Percentiles rank a stretch among this genome's conserved stretches.
Evolutionary conservation across 92 coral and sea anemone genomes (phyloP).

Genomic region (Epizoanthus ramosus): DNA sequence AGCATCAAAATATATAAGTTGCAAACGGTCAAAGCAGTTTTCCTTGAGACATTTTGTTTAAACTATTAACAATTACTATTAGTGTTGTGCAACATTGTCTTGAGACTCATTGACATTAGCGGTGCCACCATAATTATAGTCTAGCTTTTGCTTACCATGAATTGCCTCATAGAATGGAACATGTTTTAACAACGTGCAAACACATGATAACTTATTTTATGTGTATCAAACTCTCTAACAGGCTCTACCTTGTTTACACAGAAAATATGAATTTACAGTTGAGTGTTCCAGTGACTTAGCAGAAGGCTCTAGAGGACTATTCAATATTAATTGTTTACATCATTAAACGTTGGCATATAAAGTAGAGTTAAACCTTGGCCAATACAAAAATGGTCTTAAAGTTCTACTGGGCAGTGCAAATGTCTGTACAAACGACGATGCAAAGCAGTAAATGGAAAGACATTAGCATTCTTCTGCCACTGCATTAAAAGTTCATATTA

Average conservation of each 20-base stretch:
- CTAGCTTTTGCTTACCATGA: no score
- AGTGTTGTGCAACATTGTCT: no score
- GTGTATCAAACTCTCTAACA: neutral
- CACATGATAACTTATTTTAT: neutral
- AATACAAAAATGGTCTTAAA: slow-evolving; percentile 24
- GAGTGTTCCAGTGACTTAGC: neutral
- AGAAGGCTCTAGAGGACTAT: neutral
- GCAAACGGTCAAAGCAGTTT: neutral
- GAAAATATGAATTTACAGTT: neutral
- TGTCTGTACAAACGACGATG: slow-evolving; percentile 3
- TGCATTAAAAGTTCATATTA: slow-evolving; percentile 28
- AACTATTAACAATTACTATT: no score
- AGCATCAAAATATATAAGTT: neutral
- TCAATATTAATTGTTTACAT: neutral
- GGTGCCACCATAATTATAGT: no score
- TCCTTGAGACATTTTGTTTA: neutral
- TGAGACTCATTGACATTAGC: no score
- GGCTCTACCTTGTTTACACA: neutral
- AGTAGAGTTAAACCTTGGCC: slow-evolving; percentile 31
- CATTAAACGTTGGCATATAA: neutral
- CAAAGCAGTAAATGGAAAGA: neutral
- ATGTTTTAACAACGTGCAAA: neutral
- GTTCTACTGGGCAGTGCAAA: slow-evolving; percentile 5
- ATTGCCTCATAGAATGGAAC: no score
- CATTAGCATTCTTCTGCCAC: neutral